Base-by-base conservation (phyloP, 2,113 vertebrate species). In the Oncorhynchus mykiss region DNA sequence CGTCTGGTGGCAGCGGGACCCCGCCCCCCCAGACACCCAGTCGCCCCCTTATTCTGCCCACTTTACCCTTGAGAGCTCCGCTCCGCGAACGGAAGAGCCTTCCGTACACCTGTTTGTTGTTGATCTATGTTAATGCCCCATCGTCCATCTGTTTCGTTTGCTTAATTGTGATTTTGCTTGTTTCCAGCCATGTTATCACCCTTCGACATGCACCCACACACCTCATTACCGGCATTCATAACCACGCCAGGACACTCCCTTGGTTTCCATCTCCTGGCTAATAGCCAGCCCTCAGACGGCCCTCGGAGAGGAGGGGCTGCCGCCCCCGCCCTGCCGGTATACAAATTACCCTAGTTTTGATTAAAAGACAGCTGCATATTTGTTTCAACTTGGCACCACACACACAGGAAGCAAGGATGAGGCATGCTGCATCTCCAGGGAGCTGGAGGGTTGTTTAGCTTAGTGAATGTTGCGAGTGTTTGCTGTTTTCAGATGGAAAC, bases 261-360 rank as follows among this genome's bases (percentile, higher is more conserved):
- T 73, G 71, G 20, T 16, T 20, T 14, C 66, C 72, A 27, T 78
- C 79, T 80, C 72, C 75, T 75, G 90, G 89, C 90, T 86, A 13
- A 0, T 5, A 71, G 85, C 88, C 90, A 91, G 51, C 13, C 62
- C 70, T 73, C 54, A 70, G 73, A 78, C 71, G 75, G 87, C 75
- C 77, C 76, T 77, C 70, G 71, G 51, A 39, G 65, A 54, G 80
- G 83, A 25, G 78, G 77, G 67, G 75, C 39, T 2, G 76, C 73
- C 57, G 74, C 48, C 18, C 2, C 77, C 73, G 86, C 8, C 22
- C 59, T 54, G 68, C 88, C 75, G 0, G n/a, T 79, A 67, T 86
- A 76, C 83, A 92, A 91, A 94, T 92, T 78, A 71, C 78, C 78
- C 81, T 88, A 85, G 84, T 90, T 89, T 92, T 93, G 87, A 93